Conservation (phyloP, 37 sponge, comb jelly and placozoan species). For the Eunapius fragilis region DNA sequence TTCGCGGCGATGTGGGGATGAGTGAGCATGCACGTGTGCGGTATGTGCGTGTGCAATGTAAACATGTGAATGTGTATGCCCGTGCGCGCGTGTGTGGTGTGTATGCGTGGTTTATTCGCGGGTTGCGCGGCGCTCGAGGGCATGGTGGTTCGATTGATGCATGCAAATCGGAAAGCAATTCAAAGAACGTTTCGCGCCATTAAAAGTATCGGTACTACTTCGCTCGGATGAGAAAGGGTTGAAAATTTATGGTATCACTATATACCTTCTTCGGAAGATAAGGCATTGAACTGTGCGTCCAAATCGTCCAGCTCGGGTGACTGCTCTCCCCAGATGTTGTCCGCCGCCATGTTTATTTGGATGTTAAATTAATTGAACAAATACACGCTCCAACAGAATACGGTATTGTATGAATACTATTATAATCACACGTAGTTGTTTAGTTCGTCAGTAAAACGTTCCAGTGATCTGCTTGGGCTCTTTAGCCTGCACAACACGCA, state of each 20-base stretch:
- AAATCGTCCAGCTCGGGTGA: neutral
- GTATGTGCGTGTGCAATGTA: neutral
- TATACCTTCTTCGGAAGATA: neutral
- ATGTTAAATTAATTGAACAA: neutral
- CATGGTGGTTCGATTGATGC: no score
- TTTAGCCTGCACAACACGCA: conserved; percentile 46
- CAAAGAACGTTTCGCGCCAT: no score
- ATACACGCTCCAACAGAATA: no score
- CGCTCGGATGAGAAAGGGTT: neutral
- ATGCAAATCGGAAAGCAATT: no score
- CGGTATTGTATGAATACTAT: no score
- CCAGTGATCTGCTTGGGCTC: conserved; percentile 23
- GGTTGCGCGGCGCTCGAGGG: no score
- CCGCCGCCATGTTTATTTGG: neutral
- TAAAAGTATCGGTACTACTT: neutral
- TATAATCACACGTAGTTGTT: neutral
- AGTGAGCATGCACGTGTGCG: no score
- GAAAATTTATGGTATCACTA: neutral
- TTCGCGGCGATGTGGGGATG: no score
- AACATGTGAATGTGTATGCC: neutral
- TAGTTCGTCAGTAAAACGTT: neutral
- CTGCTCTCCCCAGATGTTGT: neutral
- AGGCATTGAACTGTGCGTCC: neutral
- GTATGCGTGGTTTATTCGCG: neutral
- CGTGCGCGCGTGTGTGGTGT: neutral